Evolutionary conservation across 2,888 invertebrate genomes (phyloP).

Genomic region (Cheiracanthium punctorium): DNA sequence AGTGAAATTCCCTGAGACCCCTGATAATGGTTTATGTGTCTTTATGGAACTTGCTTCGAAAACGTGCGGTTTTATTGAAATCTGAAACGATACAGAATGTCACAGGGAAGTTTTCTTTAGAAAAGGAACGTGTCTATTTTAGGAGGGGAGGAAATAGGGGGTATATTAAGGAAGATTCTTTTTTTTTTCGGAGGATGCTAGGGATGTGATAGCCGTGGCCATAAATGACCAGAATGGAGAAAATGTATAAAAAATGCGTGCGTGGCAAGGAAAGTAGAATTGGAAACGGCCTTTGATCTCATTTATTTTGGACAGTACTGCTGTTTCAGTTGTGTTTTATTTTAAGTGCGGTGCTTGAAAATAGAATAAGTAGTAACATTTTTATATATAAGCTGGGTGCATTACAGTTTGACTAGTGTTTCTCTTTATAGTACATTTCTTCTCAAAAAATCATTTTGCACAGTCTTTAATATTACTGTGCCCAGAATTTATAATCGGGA

Average conservation of each 20-base stretch:
- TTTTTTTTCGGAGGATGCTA: background rate
- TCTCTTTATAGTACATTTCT: too few species aligned
- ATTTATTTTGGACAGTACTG: slow-evolving; percentile 43
- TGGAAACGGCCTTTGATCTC: slow-evolving; percentile 46
- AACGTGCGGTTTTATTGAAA: slow-evolving; percentile 65
- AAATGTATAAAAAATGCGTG: slow-evolving; percentile 23
- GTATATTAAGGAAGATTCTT: background rate
- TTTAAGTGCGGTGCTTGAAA: background rate
- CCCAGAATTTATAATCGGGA: too few species aligned
- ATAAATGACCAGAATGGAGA: slow-evolving; percentile 28
- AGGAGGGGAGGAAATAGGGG: slow-evolving; percentile 1
- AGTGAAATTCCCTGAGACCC: slow-evolving; percentile 33
- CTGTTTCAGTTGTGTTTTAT: background rate
- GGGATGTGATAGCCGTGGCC: slow-evolving; percentile 7
- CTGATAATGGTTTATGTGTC: slow-evolving; percentile 62
- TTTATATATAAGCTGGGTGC: too few species aligned
- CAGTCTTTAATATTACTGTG: too few species aligned
- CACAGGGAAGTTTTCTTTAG: slow-evolving; percentile 22
- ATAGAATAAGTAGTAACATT: too few species aligned
- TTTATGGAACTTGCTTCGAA: slow-evolving; percentile 59
- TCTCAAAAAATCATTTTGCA: too few species aligned
- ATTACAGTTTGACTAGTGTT: too few species aligned
- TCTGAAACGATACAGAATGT: slow-evolving; percentile 61
- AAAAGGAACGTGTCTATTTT: slow-evolving; percentile 60
- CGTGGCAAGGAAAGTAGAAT: background rate